Percentiles rank a stretch among this genome's conserved stretches.
These are phyloP conservation scores for Heliconius hortense DNA, from an alignment of 2,888 invertebrate genomes.

Conservation along the genomic window DNA sequence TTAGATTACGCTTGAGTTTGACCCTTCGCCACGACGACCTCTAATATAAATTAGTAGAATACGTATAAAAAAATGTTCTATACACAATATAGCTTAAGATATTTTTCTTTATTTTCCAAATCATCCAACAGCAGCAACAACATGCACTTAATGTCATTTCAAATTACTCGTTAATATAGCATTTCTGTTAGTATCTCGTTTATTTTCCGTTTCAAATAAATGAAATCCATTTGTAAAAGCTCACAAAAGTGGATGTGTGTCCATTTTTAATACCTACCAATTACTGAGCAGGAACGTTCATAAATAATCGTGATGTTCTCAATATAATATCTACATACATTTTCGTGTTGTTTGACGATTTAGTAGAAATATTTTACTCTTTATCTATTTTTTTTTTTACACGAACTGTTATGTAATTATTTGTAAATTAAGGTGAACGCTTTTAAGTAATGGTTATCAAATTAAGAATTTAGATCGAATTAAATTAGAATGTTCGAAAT, in stretches of 20 bases:
- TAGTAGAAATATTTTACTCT: background rate
- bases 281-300: constrained; percentile 32
- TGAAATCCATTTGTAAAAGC: constrained; percentile 38
- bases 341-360: background rate
- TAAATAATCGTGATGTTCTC: constrained; percentile 34
- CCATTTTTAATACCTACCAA: constrained; percentile 38
- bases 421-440: background rate
- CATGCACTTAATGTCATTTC: background rate
- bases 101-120: background rate
- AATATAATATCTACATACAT: constrained; percentile 26
- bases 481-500: background rate
- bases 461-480: background rate
- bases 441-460: too few relatives aligned
- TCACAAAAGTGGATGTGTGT: constrained; percentile 35
- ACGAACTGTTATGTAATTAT: too few relatives aligned
- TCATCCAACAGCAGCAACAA: background rate
- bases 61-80: background rate
- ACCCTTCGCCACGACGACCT: too few relatives aligned
- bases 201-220: constrained; percentile 39
- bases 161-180: constrained; percentile 27
- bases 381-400: too few relatives aligned
- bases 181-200: constrained; percentile 36
- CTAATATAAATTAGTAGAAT: background rate
- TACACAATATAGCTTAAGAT: background rate
- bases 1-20: too few relatives aligned